Conservation (phyloP, 2,797 vertebrate genomes). For the Crocodylus rhombifer region DNA sequence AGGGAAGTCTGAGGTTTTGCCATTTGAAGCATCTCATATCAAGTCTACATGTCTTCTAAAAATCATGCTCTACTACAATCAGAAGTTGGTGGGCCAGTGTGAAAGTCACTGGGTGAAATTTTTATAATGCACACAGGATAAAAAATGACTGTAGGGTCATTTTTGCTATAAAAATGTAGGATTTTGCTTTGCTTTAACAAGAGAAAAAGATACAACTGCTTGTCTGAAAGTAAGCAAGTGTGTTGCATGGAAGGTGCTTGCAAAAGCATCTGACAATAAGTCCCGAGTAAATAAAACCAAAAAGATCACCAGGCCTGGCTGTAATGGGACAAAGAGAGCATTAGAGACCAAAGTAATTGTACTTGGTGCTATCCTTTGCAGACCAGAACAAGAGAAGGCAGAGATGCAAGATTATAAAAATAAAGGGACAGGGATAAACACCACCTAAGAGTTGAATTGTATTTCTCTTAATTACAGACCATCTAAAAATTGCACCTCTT, state of each 20-base stretch:
- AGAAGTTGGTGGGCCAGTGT: not conserved
- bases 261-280: not conserved
- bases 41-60: not conserved
- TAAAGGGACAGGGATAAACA: not conserved
- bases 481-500: not conserved
- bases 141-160: not conserved
- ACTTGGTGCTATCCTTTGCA: too few species aligned
- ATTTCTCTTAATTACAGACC: not conserved
- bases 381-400: not conserved
- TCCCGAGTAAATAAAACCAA: not conserved
- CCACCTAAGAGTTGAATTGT: not conserved
- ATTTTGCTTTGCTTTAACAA: not conserved
- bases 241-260: not conserved
- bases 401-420: not conserved
- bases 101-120: rapidly evolving
- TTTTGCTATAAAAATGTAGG: not conserved
- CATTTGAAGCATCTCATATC: not conserved
- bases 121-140: not conserved
- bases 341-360: not conserved
- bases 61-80: not conserved
- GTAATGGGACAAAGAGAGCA: not conserved
- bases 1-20: not conserved
- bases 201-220: not conserved
- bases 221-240: not conserved
- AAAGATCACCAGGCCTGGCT: not conserved